Base-by-base conservation (phyloP, 2,797 vertebrate species). In the Malacoraja senta region DNA sequence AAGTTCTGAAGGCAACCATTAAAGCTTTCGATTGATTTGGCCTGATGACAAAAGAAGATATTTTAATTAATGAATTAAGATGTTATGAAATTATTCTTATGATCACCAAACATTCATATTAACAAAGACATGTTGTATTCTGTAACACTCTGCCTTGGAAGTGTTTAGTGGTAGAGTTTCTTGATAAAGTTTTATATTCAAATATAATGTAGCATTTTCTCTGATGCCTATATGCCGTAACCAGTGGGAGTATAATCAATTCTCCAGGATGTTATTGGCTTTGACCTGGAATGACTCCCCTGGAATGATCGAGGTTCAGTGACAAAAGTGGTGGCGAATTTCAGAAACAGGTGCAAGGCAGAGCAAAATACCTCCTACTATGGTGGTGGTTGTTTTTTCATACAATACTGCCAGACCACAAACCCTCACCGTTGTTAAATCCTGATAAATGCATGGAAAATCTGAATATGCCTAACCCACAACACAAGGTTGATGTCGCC, bases 1-100 rank as follows among this genome's bases (percentile, higher is more conserved):
- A 99, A 96, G 93, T 97, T 96, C 96, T 97, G 96, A 93, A 99
- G 94, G 93, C 98, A 99, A 93, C 98, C 98, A 10, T 95, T 98
- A 74, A 99, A 98, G 94, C 98, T 98, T 96, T 97, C 97, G 38
- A 97, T 96, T 1, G 98, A 98, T 93, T 96, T 98, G 94, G 97
- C 97, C 98, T 99, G 93, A 88, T 6, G 93, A 68, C 93, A 63
- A 94, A 90, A 94, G 94, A 93, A 94, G 29, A 24, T 0, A 76
- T 80, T 24, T 35, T 90, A 71, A 71, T 91, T 38, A 91, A 68
- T 38, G 12, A 24, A 26, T 61, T 61, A 21, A 44, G 1, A 24
- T 35, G 6, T 86, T 86, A 32, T 29, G 24, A 53, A 92, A 53
- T 76, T 76, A 92, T 29, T 76, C 38, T 13, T 32, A 26, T 6